Conservation (phyloP, 2,113 vertebrate genomes). For the Onychorhynchus coronatus region DNA sequence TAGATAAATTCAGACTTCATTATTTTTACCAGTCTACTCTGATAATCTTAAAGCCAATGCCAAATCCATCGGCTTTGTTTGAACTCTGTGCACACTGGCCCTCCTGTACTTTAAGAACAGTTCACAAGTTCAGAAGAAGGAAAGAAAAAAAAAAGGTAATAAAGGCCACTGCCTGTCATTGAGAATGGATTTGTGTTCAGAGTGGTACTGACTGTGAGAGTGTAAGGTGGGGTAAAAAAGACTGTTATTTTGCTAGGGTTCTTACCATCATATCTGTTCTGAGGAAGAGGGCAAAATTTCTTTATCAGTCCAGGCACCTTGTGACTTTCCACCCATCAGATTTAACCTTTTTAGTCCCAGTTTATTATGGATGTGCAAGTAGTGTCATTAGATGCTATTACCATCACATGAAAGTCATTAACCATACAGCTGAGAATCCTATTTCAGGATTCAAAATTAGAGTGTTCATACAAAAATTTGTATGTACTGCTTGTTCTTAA, state of each 20-base stretch:
- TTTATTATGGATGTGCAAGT: not conserved
- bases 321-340: accelerated
- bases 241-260: not conserved
- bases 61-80: not conserved
- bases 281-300: not conserved
- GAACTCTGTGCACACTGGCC: accelerated
- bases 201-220: not conserved
- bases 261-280: not conserved
- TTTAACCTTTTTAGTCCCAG: not conserved
- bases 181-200: not conserved
- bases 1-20: not conserved
- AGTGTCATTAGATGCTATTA: not conserved
- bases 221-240: not conserved
- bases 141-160: not conserved
- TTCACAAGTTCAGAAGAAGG: not conserved
- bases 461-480: not conserved
- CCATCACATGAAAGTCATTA: not conserved
- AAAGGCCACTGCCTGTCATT: not conserved
- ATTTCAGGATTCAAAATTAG: not conserved
- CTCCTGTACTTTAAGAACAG: not conserved
- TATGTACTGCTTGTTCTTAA: not conserved
- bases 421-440: not conserved
- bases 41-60: not conserved
- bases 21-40: not conserved
- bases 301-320: not conserved